phyloP scores from a whole-genome alignment of 2,113 vertebrate species.

The Vombatus ursinus region DNA sequence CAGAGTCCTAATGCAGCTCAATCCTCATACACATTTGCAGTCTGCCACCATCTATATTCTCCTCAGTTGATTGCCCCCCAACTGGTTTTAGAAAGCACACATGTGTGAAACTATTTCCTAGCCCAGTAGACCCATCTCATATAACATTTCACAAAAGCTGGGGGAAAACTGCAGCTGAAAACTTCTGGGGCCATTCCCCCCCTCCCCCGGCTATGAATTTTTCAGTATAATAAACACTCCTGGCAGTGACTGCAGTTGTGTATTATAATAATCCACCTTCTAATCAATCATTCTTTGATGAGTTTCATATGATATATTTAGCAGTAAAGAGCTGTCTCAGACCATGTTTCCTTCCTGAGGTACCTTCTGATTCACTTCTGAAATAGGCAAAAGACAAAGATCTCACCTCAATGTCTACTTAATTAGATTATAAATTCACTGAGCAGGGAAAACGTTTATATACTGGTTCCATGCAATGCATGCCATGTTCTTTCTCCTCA shows the following conservation, averaged over 20 bases:
- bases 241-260: not conserved
- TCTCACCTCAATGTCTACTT: not conserved
- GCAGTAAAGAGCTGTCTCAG: not conserved
- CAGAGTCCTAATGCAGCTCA: not conserved
- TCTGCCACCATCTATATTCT: not conserved
- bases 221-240: not conserved
- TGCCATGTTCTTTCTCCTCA: constrained; percentile 14
- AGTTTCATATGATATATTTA: not conserved
- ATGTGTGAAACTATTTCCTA: not conserved
- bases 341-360: not conserved
- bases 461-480: not conserved
- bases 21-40: not conserved
- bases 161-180: not conserved
- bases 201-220: not conserved
- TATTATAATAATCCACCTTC: not conserved
- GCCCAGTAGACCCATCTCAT: not conserved
- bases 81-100: not conserved
- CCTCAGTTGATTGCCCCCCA: not conserved
- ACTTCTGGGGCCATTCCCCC: not conserved
- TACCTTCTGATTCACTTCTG: not conserved
- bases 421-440: not conserved
- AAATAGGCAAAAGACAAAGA: not conserved
- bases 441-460: not conserved
- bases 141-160: not conserved
- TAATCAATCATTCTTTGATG: not conserved